Base-by-base conservation (phyloP, 2,888 invertebrate genomes). In the Harpagoxenus sublaevis region DNA sequence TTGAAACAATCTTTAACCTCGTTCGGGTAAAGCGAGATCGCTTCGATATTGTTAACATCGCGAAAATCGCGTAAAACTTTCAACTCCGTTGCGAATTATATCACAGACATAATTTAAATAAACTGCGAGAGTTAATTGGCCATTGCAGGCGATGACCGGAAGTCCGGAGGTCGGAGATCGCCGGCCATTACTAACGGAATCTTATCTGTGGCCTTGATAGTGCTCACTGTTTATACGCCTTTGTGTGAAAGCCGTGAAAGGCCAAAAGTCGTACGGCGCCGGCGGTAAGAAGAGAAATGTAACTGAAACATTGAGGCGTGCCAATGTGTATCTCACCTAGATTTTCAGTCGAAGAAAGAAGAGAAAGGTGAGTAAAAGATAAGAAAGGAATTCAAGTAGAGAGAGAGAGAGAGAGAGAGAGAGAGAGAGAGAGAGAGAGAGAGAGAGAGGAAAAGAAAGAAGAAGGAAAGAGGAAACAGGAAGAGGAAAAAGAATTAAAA, bases 61-160 rank as follows among this genome's bases (percentile, higher is more conserved):
- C 8, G 6, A 73, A 73, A 35, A 81, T 48, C 1, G 12, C 5
- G 0, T 35, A 55, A 70, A 62, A 53, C 3, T 62, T 28, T 81
- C 84, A 86, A 85, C 83, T 86, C 83, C 84, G 42, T 86, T 87
- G 82, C 68, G 60, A 85, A 65, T 84, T 60, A 73, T 91, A 90
- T 90, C 87, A 53, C 39, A 8, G 5, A 12, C 9, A 3, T 68
- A 57, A 91, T 90, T 87, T 89, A 63, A 82, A 83, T 71, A 84
- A 73, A 12, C 42, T 74, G 63, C 6, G 35, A 77, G 51, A 74
- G 42, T 77, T 77, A 77, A 77, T 77, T 73, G 60, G 23, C 35
- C 45, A 6, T 75, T 66, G 82, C 88, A 84, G 70, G 74, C 81
- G 70, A 86, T 89, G 87, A 90, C 86, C 91, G 90, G 89, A 90